Percentiles rank a stretch among this genome's conserved stretches.
These are phyloP conservation scores for Papilio demoleus DNA, from an alignment of 2,888 invertebrate genomes.

Conservation along the genomic window DNA sequence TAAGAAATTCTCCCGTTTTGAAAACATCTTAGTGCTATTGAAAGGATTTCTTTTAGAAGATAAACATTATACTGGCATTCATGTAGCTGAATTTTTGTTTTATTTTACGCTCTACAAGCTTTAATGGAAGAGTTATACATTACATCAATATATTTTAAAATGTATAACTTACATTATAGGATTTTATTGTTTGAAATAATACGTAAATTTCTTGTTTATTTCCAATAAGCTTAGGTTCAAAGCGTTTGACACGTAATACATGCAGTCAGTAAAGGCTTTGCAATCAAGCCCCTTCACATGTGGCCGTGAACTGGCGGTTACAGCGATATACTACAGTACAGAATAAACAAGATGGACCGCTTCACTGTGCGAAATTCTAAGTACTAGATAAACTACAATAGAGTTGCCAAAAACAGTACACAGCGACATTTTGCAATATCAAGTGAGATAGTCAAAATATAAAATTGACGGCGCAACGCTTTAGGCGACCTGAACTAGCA, in stretches of 20 bases:
- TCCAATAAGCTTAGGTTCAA: slow-evolving; percentile 29
- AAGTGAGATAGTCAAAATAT: neutral
- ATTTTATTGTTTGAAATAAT: neutral
- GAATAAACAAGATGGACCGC: slow-evolving; percentile 51
- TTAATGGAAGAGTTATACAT: neutral
- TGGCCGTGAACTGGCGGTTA: slow-evolving; percentile 69
- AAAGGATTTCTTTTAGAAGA: slow-evolving; percentile 3
- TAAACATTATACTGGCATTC: neutral
- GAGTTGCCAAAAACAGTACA: neutral
- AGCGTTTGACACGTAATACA: slow-evolving; percentile 39
- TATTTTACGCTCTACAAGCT: neutral
- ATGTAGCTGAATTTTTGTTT: neutral
- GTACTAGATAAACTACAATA: slow-evolving; percentile 5
- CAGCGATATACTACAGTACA: slow-evolving; percentile 57
- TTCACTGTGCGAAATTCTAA: slow-evolving; percentile 27
- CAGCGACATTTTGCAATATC: neutral
- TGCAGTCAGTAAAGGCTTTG: slow-evolving; percentile 55
- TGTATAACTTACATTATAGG: neutral
- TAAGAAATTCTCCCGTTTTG: neutral
- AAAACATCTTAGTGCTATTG: neutral
- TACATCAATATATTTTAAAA: neutral
- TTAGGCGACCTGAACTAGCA: neutral
- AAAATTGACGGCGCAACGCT: neutral
- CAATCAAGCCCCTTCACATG: slow-evolving; percentile 70
- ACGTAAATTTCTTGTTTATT: slow-evolving; percentile 15